phyloP scores from a whole-genome alignment of 1,140 invertebrate genomes.

The Solen grandis region DNA sequence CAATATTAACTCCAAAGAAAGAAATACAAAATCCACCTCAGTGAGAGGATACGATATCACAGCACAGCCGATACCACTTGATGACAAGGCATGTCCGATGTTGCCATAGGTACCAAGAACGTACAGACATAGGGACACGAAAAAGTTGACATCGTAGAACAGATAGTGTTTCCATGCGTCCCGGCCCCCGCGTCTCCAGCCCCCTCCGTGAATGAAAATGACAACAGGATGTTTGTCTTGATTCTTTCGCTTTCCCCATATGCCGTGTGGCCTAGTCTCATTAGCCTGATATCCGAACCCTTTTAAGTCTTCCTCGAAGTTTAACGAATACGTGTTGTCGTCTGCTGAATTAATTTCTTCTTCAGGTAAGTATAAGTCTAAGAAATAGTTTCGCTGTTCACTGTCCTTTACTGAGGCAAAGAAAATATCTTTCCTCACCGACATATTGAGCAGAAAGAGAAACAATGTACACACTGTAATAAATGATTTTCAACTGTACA shows the following conservation, averaged over 20 bases:
- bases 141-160: constrained; percentile 55
- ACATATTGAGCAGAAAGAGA: no score
- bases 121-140: constrained; percentile 37
- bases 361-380: constrained; percentile 45
- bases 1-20: constrained; percentile 35
- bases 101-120: constrained; percentile 40
- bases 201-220: constrained; percentile 61
- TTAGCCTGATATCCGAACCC: background rate
- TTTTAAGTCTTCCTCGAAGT: background rate
- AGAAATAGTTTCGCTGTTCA: constrained; percentile 20
- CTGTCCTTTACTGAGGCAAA: constrained; percentile 13
- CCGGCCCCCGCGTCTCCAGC: constrained; percentile 55
- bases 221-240: constrained; percentile 39
- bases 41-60: constrained; percentile 55
- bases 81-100: constrained; percentile 38
- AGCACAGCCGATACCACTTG: constrained; percentile 49
- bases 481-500: no score
- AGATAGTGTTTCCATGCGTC: constrained; percentile 57
- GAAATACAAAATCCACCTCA: background rate
- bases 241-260: no score
- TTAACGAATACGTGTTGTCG: background rate
- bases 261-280: background rate
- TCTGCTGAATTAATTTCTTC: background rate
- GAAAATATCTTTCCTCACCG: constrained; percentile 32
- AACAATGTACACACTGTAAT: no score